Evolutionary conservation across 2,888 invertebrate species (phyloP), one percentile per base, ranked within the genome.

Genomic region (Drosophila pegasa): DNA sequence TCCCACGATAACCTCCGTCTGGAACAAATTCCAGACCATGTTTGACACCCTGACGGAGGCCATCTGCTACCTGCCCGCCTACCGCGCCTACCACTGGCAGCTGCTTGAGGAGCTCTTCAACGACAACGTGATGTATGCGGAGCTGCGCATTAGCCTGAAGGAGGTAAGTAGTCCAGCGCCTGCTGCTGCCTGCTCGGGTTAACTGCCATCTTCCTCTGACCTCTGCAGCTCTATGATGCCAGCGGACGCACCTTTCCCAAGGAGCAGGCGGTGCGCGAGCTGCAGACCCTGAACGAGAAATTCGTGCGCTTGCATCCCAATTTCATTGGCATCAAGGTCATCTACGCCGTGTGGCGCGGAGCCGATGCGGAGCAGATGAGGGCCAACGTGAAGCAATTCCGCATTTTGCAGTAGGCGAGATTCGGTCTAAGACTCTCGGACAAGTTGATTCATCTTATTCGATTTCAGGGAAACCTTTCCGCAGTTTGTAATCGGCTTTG

Each of bases 41-140:
- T 94, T 95, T 61, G 65, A 65, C 0, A 93, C 93, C 0, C 69
- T 93, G 1, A 89, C 85, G 0, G 93, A 93, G 54, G 85, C 94
- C 43, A 75, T 94, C 3, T 90, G 89, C 14, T 94, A 94, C 62
- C 90, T 92, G 64, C 94, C 94, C 0, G 93, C 94, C 0, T 94
- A 93, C 82, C 93, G 93, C 58, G 93, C 93, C 14, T 94, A 94
- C 78, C 93, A 94, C 66, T 93, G 93, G 80, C 93, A 93, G 68
- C 90, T 93, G 38, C 91, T 95, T 4, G 88, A 93, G 52, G 94
- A 95, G 80, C 87, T 94, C 35, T 93, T 93, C 70, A 92, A 93
- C 0, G 95, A 95, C 80, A 95, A 95, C 72, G 92, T 95, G 0
- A 92, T 94, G 89, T 95, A 95, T 72, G 88, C 94, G 0, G 95